phyloP scores from a whole-genome alignment of 2,888 invertebrate genomes.

The Orthonevra nobilis region DNA sequence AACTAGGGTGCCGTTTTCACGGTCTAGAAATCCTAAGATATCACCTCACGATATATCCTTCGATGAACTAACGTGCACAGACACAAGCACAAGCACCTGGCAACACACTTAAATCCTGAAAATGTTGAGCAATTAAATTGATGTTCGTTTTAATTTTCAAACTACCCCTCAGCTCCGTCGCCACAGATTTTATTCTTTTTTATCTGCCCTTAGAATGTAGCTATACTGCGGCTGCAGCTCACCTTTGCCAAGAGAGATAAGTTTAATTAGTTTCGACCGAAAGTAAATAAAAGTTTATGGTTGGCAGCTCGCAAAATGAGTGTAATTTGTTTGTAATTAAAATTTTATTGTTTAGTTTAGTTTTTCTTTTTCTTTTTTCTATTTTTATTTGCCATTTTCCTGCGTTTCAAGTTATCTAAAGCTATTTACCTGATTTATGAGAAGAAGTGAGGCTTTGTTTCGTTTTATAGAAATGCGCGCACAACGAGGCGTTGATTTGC shows the following conservation, averaged over 20 bases:
- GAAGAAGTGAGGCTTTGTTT: no score
- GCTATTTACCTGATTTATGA: constrained; percentile 29
- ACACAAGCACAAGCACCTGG: not conserved
- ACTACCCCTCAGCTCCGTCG: not conserved
- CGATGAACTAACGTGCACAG: no score
- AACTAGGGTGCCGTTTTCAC: constrained; percentile 5
- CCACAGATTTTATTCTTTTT: constrained; percentile 1
- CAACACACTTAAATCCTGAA: constrained; percentile 42
- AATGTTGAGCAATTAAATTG: constrained; percentile 58
- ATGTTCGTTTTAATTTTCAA: constrained; percentile 57
- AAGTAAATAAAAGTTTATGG: constrained; percentile 69
- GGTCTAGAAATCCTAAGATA: constrained; percentile 38
- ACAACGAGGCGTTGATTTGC: not conserved
- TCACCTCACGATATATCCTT: not conserved
- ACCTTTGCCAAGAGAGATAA: constrained; percentile 53
- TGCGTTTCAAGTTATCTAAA: constrained; percentile 26
- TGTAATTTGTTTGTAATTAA: constrained; percentile 68
- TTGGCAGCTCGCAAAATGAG: constrained; percentile 65
- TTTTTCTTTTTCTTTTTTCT: constrained; percentile 7
- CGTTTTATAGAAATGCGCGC: not conserved
- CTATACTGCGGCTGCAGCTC: constrained; percentile 39
- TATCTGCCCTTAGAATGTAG: constrained; percentile 13
- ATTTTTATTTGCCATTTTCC: not conserved
- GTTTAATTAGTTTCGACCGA: constrained; percentile 64
- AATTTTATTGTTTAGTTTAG: constrained; percentile 62